Conservation (phyloP, 2,888 invertebrate species). For the Axea sp. region DNA sequence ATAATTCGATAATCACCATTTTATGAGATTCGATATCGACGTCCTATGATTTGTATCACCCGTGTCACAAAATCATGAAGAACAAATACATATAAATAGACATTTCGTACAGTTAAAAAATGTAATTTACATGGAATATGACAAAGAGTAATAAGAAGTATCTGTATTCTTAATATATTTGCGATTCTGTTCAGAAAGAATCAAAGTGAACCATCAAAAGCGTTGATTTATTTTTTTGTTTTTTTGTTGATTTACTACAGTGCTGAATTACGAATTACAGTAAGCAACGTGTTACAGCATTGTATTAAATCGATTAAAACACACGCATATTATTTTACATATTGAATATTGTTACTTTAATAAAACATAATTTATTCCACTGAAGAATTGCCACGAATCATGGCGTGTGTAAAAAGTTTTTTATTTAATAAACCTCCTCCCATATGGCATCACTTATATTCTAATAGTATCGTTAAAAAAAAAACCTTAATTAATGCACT, state of each 20-base stretch:
- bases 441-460: too few relatives aligned
- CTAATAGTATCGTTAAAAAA: too few relatives aligned
- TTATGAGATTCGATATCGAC: conserved; percentile 29
- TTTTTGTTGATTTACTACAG: conserved; percentile 64
- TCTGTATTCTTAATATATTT: conserved; percentile 55
- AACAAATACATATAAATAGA: conserved; percentile 22
- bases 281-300: conserved; percentile 60
- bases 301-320: conserved; percentile 69
- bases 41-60: conserved; percentile 22
- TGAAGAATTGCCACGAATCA: conserved; percentile 65
- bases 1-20: conserved; percentile 36
- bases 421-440: conserved; percentile 42
- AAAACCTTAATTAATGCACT: too few relatives aligned
- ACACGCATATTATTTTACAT: conserved; percentile 65
- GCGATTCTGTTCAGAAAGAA: conserved; percentile 44
- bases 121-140: conserved; percentile 36
- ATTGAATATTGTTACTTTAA: conserved; percentile 72
- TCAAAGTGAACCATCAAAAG: conserved; percentile 53
- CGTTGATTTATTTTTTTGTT: conserved; percentile 66
- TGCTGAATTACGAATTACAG: conserved; percentile 57
- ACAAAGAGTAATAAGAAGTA: conserved; percentile 8
- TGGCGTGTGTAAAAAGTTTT: conserved; percentile 35
- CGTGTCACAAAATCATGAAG: conserved; percentile 20
- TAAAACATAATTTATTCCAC: conserved; percentile 70
- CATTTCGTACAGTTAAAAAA: conserved; percentile 47